phyloP scores from a whole-genome alignment of 2,888 invertebrate genomes.

The Drosophila fulvimacula region DNA sequence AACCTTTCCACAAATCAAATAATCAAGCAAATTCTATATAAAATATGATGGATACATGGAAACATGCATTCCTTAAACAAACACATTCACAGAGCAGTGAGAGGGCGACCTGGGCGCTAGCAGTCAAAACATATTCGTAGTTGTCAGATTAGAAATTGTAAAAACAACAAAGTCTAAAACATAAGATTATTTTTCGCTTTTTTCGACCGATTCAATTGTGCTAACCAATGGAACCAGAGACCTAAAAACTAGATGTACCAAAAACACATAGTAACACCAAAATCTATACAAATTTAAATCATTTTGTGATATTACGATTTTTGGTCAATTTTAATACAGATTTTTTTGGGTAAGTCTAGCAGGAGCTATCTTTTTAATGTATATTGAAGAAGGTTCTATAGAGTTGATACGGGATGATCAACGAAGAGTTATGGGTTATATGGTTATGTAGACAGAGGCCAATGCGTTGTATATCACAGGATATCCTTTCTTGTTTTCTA shows the following conservation, averaged over 20 bases:
- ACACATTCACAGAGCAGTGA: not conserved
- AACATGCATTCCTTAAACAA: not conserved
- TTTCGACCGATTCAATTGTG: constrained; percentile 9
- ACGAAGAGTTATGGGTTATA: not conserved
- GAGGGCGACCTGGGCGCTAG: not conserved
- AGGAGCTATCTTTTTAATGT: not conserved
- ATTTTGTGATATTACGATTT: constrained; percentile 11
- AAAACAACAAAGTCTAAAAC: constrained; percentile 1
- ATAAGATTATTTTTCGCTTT: constrained; percentile 21
- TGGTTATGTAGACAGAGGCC: not conserved
- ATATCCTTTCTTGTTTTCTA: too few species aligned
- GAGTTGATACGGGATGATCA: not conserved
- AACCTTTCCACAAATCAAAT: constrained; percentile 6
- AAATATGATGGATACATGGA: not conserved
- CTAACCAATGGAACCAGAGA: constrained; percentile 28
- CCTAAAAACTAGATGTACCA: not conserved
- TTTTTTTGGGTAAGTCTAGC: constrained; percentile 35
- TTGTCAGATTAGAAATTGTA: constrained; percentile 7
- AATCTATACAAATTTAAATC: constrained; percentile 13
- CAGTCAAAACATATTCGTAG: constrained; percentile 14
- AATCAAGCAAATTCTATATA: not conserved
- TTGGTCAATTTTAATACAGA: constrained; percentile 9
- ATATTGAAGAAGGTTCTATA: not conserved
- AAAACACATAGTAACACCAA: not conserved
- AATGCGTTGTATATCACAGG: too few species aligned